phyloP scores from a whole-genome alignment of 2,888 invertebrate species.

The Parnassius apollo region DNA sequence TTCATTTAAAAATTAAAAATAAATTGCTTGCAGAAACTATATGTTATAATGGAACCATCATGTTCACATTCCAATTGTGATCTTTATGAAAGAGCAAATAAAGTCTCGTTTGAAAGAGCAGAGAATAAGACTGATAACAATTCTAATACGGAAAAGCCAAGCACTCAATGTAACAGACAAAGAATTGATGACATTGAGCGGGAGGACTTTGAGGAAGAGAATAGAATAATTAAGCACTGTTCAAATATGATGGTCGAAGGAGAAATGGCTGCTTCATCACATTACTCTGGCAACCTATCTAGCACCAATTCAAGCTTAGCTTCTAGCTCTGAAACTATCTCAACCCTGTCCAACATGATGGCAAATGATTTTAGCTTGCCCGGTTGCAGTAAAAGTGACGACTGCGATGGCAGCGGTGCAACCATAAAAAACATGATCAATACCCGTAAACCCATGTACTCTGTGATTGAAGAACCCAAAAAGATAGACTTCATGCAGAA shows the following conservation, averaged over 20 bases:
- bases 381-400: slow-evolving; percentile 64
- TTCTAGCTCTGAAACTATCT: slow-evolving; percentile 70
- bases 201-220: slow-evolving; percentile 74
- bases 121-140: slow-evolving; percentile 67
- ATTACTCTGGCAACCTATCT: slow-evolving; percentile 58
- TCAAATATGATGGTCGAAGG: slow-evolving; percentile 65
- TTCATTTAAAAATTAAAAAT: background rate
- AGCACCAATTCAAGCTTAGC: slow-evolving; percentile 66
- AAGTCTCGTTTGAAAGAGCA: slow-evolving; percentile 48
- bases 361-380: slow-evolving; percentile 58
- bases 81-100: slow-evolving; percentile 52
- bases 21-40: slow-evolving; percentile 7
- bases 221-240: slow-evolving; percentile 67
- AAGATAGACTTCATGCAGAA: slow-evolving; percentile 73
- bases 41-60: slow-evolving; percentile 68
- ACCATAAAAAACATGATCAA: slow-evolving; percentile 68
- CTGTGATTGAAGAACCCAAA: slow-evolving; percentile 41
- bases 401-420: slow-evolving; percentile 59
- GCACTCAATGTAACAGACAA: slow-evolving; percentile 46
- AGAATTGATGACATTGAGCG: slow-evolving; percentile 70
- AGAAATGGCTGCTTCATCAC: slow-evolving; percentile 50
- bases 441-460: slow-evolving; percentile 44
- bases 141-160: slow-evolving; percentile 44
- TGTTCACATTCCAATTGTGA: slow-evolving; percentile 63
- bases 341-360: slow-evolving; percentile 55